phyloP scores from a whole-genome alignment of 1,140 invertebrate species.

The Ceratina australensis region DNA sequence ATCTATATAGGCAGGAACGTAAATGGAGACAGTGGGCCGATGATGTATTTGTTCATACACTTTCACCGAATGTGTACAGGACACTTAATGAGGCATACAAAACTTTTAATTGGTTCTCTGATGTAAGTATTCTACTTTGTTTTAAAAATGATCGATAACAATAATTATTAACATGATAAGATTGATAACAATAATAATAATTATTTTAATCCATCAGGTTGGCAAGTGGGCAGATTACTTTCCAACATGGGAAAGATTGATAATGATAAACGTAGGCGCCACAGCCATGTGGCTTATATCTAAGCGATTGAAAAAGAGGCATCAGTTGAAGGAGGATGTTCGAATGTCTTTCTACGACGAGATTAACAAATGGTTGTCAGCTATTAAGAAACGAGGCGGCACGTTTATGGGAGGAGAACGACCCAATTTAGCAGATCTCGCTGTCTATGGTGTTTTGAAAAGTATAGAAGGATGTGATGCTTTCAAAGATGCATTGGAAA shows the following conservation, averaged over 20 bases:
- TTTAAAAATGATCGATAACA: background rate
- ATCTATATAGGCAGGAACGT: slow-evolving; percentile 87
- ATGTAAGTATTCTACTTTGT: slow-evolving; percentile 76
- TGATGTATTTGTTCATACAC: slow-evolving; percentile 91
- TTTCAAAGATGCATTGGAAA: slow-evolving; percentile 89
- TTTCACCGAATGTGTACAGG: slow-evolving; percentile 98
- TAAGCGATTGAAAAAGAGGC: slow-evolving; percentile 91
- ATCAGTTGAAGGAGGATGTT: slow-evolving; percentile 93
- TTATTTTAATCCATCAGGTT: slow-evolving; percentile 76
- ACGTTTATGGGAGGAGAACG: slow-evolving; percentile 91
- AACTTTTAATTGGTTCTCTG: slow-evolving; percentile 95
- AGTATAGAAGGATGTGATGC: slow-evolving; percentile 97
- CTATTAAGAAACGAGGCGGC: slow-evolving; percentile 85
- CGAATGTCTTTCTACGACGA: slow-evolving; percentile 94
- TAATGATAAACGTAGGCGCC: slow-evolving; percentile 97
- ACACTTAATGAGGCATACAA: slow-evolving; percentile 90
- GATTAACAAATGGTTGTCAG: slow-evolving; percentile 89
- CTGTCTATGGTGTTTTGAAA: slow-evolving; percentile 95
- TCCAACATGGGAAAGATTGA: slow-evolving; percentile 88
- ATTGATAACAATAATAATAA: background rate
- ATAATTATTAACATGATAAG: too few relatives aligned
- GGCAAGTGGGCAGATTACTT: slow-evolving; percentile 97
- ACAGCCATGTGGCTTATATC: slow-evolving; percentile 96
- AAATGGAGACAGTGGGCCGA: slow-evolving; percentile 98
- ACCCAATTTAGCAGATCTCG: slow-evolving; percentile 96